These are phyloP conservation scores for Ivindomyrus marchei DNA, from an alignment of 2,113 vertebrate genomes.

Conservation along the genomic window DNA sequence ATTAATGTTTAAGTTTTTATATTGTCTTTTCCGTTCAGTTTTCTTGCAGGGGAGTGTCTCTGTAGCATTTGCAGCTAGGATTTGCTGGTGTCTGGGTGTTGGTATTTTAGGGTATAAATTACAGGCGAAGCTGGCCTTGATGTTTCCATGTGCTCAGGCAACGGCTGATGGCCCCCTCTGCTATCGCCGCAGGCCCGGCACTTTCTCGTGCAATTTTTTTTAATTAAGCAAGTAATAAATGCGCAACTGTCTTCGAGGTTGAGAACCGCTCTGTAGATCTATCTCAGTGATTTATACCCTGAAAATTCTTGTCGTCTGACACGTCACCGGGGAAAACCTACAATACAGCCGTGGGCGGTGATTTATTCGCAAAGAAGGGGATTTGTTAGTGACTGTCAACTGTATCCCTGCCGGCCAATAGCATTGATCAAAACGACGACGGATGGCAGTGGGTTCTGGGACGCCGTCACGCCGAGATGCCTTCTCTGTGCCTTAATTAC, in stretches of 20 bases:
- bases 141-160: background rate
- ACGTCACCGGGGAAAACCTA: background rate
- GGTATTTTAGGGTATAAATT: background rate
- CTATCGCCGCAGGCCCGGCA: background rate
- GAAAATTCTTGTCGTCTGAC: background rate
- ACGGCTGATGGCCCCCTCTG: background rate
- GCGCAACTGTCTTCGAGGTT: background rate
- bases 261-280: background rate
- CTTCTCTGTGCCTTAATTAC: constrained; percentile 15
- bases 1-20: background rate
- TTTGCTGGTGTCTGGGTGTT: background rate
- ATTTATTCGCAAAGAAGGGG: constrained; percentile 1
- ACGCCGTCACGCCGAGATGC: background rate
- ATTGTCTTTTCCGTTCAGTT: background rate
- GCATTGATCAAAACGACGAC: background rate
- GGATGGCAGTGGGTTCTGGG: background rate
- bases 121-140: background rate
- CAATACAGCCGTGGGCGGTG: background rate
- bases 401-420: background rate
- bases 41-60: background rate
- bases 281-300: background rate
- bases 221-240: background rate
- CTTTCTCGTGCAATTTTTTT: background rate
- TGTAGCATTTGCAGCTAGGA: background rate
- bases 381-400: background rate